These are phyloP conservation scores for Papilio helenus DNA, from an alignment of 1,140 invertebrate species.

Conservation along the genomic window DNA sequence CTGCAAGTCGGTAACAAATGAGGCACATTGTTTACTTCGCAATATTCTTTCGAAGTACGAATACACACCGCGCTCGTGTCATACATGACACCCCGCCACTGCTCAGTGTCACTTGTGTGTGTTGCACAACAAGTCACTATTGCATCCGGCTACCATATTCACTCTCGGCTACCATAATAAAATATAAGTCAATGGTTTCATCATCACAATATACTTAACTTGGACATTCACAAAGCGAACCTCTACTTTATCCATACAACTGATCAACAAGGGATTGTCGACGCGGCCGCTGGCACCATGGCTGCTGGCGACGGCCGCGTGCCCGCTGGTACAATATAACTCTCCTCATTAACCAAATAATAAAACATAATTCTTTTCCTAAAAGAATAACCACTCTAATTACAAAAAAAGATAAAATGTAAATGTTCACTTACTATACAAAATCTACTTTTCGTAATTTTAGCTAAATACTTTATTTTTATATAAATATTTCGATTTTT, in stretches of 20 bases:
- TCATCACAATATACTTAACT: constrained; percentile 72
- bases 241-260: constrained; percentile 27
- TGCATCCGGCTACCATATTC: constrained; percentile 49
- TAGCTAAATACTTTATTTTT: constrained; percentile 52
- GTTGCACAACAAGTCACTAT: constrained; percentile 45
- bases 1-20: constrained; percentile 77
- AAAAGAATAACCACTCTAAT: constrained; percentile 78
- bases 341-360: constrained; percentile 37
- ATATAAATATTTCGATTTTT: constrained; percentile 60
- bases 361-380: constrained; percentile 73
- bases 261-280: neutral
- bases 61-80: constrained; percentile 10
- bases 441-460: constrained; percentile 56
- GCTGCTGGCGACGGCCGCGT: neutral
- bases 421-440: constrained; percentile 58
- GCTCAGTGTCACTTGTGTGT: too few species aligned
- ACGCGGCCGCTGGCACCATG: neutral
- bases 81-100: too few species aligned
- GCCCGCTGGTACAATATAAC: constrained; percentile 36
- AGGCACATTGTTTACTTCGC: constrained; percentile 73
- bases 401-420: constrained; percentile 60
- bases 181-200: constrained; percentile 76
- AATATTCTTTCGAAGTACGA: constrained; percentile 53
- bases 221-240: constrained; percentile 49
- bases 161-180: constrained; percentile 68